These are phyloP conservation scores for Spinus olivaceus DNA, from an alignment of 2,797 vertebrate species.

Conservation along the genomic window DNA sequence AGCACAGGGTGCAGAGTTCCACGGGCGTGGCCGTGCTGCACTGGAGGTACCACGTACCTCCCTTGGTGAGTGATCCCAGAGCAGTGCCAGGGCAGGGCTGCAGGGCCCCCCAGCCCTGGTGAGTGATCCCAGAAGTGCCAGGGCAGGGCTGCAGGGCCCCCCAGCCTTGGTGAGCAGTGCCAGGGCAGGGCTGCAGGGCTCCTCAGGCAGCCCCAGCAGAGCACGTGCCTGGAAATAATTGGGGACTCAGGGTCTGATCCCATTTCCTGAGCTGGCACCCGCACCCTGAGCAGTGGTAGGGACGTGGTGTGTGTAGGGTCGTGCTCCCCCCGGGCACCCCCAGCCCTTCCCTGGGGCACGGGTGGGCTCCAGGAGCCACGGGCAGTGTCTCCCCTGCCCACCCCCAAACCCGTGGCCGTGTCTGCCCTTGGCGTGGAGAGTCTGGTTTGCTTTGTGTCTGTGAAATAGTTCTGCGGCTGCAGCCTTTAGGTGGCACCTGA, in stretches of 20 bases:
- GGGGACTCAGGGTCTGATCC: slow-evolving; percentile 22
- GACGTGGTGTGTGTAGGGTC: neutral
- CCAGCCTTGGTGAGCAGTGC: too few species aligned
- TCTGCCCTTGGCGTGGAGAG: neutral
- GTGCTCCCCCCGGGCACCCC: neutral
- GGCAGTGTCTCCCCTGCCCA: neutral
- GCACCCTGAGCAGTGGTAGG: neutral
- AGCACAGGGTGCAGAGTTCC: slow-evolving; percentile 21
- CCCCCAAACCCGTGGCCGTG: neutral
- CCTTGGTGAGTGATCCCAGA: neutral
- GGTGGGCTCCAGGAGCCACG: accelerated
- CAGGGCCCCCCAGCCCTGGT: neutral
- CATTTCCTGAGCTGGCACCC: neutral
- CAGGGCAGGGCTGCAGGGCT: too few species aligned
- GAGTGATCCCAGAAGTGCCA: too few species aligned
- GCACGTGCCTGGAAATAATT: slow-evolving; percentile 38
- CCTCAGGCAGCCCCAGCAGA: neutral
- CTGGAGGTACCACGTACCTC: neutral
- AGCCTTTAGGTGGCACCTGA: neutral
- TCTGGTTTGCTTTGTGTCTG: slow-evolving; percentile 43
- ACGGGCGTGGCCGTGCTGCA: neutral
- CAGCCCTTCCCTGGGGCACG: neutral
- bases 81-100: neutral
- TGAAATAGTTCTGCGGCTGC: slow-evolving; percentile 21
- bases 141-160: neutral